Percentiles rank a stretch among this genome's conserved stretches.
Evolutionary conservation across 2,888 invertebrate species (phyloP).

Genomic region (Xestia sexstrigata): DNA sequence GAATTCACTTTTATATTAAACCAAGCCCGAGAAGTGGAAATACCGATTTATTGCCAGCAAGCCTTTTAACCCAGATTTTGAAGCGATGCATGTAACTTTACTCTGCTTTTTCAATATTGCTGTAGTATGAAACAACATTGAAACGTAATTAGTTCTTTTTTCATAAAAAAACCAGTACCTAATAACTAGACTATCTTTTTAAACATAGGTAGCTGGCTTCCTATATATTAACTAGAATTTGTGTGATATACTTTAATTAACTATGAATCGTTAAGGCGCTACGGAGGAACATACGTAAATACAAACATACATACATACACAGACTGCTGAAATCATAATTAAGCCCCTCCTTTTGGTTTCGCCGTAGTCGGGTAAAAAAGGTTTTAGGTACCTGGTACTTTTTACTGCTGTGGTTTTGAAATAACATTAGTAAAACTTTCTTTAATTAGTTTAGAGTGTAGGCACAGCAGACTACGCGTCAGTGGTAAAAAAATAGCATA

Average conservation of each 20-base stretch:
- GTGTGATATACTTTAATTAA: too few relatives aligned
- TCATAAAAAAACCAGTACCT: not conserved
- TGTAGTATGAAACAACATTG: not conserved
- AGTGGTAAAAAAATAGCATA: not conserved
- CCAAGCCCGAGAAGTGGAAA: slow-evolving; percentile 13
- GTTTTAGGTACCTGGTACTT: not conserved
- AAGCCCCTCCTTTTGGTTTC: too few relatives aligned
- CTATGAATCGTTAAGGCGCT: too few relatives aligned
- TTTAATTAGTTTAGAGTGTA: too few relatives aligned
- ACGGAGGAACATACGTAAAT: too few relatives aligned
- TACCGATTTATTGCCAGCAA: slow-evolving; percentile 34
- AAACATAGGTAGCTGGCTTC: not conserved
- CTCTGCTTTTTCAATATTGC: slow-evolving; percentile 14
- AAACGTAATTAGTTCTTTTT: slow-evolving; percentile 25
- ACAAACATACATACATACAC: too few relatives aligned
- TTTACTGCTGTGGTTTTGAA: not conserved
- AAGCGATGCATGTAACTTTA: slow-evolving; percentile 32
- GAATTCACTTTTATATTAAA: slow-evolving; percentile 13
- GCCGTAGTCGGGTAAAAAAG: not conserved
- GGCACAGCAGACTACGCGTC: too few relatives aligned
- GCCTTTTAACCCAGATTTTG: slow-evolving; percentile 48
- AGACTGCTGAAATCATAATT: too few relatives aligned
- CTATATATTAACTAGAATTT: not conserved
- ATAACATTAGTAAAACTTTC: not conserved
- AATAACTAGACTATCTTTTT: not conserved